Conservation (phyloP, 2,113 vertebrate genomes). For the Brevimyrus niger region DNA sequence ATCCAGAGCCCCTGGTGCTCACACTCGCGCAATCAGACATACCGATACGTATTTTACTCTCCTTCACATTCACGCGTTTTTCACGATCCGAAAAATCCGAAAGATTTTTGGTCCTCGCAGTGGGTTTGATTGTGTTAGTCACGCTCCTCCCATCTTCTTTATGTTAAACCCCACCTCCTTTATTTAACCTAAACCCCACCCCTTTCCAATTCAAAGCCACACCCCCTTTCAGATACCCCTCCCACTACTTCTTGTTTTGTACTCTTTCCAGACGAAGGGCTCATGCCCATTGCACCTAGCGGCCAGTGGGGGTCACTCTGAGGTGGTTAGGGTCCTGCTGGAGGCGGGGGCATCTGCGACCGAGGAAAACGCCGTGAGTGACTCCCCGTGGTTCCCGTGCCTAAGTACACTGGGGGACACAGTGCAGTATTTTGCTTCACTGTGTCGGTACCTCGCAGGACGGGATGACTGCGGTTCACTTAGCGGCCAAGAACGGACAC, state of each 20-base stretch:
- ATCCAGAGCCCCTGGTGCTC: not conserved
- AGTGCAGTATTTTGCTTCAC: not conserved
- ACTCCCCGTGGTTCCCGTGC: not conserved
- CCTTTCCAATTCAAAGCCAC: not conserved
- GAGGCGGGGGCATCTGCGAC: slow-evolving; percentile 45
- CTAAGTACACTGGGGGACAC: not conserved
- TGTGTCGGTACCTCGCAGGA: slow-evolving; percentile 25
- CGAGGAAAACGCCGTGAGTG: slow-evolving; percentile 39
- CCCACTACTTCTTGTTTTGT: not conserved
- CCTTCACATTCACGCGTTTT: not conserved
- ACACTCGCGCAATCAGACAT: not conserved
- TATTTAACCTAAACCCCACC: not conserved
- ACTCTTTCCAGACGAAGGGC: slow-evolving; percentile 37
- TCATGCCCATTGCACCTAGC: slow-evolving; percentile 47
- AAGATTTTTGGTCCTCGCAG: not conserved
- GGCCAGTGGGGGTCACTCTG: slow-evolving; percentile 45
- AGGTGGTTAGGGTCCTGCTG: slow-evolving; percentile 46
- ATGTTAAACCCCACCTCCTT: not conserved
- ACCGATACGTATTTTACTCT: not conserved
- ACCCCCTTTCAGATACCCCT: not conserved
- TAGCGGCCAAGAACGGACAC: slow-evolving; percentile 48
- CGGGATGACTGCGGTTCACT: slow-evolving; percentile 48
- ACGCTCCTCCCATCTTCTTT: not conserved
- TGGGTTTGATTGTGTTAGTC: not conserved
- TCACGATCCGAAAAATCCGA: not conserved